These are phyloP conservation scores for Allobates femoralis DNA, from an alignment of 2,797 vertebrate genomes.

Conservation along the genomic window DNA sequence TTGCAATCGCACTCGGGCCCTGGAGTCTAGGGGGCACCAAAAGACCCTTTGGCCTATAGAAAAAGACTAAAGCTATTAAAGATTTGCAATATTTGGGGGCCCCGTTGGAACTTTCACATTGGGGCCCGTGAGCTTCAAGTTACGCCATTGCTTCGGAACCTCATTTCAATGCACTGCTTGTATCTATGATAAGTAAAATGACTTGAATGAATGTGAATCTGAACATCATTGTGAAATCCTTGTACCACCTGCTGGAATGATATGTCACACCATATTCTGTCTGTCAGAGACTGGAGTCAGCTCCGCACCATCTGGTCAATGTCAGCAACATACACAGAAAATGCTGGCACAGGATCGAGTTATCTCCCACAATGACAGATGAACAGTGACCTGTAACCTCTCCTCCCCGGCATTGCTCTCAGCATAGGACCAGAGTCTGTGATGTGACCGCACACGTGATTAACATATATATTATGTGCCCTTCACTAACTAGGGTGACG, in stretches of 20 bases:
- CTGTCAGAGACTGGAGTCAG: background rate
- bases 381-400: background rate
- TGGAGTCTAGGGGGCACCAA: too few species aligned
- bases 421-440: background rate
- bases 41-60: too few species aligned
- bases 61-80: too few species aligned
- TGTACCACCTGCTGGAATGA: background rate
- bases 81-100: too few species aligned
- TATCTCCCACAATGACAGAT: constrained; percentile 2
- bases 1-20: too few species aligned
- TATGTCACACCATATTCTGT: background rate
- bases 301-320: background rate
- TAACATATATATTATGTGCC: background rate
- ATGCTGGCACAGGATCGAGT: background rate
- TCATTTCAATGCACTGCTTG: background rate
- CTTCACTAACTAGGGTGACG: background rate
- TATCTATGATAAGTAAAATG: background rate
- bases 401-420: background rate
- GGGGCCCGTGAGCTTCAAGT: too few species aligned
- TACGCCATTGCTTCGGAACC: too few species aligned
- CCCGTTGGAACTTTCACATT: too few species aligned
- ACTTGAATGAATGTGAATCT: background rate
- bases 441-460: background rate
- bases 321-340: background rate
- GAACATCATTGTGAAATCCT: background rate